A percentile compares a stretch with the other conserved stretches of the same genome.
phyloP scores from a whole-genome alignment of 1,140 invertebrate genomes.

The Choristoneura fumiferana region DNA sequence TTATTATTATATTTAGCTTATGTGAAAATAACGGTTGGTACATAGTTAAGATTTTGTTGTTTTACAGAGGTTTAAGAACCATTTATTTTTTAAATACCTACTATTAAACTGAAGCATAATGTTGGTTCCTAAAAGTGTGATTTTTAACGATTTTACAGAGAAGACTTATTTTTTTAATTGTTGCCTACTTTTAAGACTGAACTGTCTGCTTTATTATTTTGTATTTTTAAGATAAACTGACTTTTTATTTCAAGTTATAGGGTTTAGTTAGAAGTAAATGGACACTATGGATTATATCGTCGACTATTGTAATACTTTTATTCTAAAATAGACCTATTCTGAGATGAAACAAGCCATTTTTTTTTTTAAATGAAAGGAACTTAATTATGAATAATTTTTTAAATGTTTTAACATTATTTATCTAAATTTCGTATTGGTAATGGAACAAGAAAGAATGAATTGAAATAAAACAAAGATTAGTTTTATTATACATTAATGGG shows the following conservation, averaged over 20 bases:
- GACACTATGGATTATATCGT: background rate
- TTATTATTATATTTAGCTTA: too few relatives aligned
- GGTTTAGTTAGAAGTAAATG: background rate
- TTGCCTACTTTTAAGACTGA: background rate
- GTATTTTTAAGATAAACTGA: background rate
- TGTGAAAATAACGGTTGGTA: too few relatives aligned
- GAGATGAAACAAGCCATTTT: background rate
- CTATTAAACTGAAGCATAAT: too few relatives aligned
- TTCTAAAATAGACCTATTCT: background rate
- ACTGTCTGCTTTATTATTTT: background rate
- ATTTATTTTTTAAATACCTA: too few relatives aligned
- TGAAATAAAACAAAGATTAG: background rate
- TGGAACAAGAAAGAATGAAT: background rate
- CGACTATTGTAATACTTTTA: background rate
- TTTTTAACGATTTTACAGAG: background rate
- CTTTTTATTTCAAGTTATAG: background rate
- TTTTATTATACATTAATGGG: background rate
- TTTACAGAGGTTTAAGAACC: too few relatives aligned
- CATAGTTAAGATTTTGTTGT: too few relatives aligned
- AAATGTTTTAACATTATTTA: background rate
- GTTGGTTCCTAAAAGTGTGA: too few relatives aligned
- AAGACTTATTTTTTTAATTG: background rate
- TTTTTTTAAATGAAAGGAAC: background rate
- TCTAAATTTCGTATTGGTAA: background rate
- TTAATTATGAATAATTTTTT: background rate